Evolutionary conservation across 1,140 invertebrate genomes (phyloP), one percentile per base, ranked within the genome.

Genomic region (Tachypleus tridentatus): DNA sequence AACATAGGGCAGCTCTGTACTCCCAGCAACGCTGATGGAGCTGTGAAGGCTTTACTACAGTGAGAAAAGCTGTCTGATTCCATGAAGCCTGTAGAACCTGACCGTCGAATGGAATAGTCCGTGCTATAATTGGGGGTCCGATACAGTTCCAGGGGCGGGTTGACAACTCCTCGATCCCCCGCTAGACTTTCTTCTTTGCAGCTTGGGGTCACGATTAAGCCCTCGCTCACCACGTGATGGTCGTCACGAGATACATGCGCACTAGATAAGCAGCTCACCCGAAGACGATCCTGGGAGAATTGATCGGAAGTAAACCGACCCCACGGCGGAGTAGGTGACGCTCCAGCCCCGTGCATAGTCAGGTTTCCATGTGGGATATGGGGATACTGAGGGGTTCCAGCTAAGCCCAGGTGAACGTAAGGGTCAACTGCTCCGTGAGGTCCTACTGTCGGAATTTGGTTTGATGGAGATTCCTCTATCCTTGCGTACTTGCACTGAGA

Each of bases 1-100:
- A 67, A 67, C 8, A 67, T 63, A 1, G 66, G 63, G 49, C 66
- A 67, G 11, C 66, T 67, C 59, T 67, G 66, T 60, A 67, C 63
- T 8, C 63, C 60, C 49, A 67, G 11, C 9, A 29, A 11, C 9
- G 29, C 57, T 3, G 59, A 48, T 4, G 56, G 29, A 0, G 65
- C 50, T 3, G 48, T 57, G 48, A 50, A 10, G 5, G 66, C 48
- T 54, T 67, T 67, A 57, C 62, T 63, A 47, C 4, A 60, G 56
- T 11, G 7, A 9, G 56, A 10, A 29, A n/a, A 29, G 29, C 29
- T 29, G 29, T 29, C 29, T 29, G 29, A 29, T 11, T 57, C 56
- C 56, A 57, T 57, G 9, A 57, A 57, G 47, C 56, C 8, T 7
- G 56, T 29, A 1, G 56, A 57, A 11, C 10, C 4, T 57, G 56